These are phyloP conservation scores for Bubo blakistoni DNA, from an alignment of 2,113 vertebrate species.

Conservation along the genomic window DNA sequence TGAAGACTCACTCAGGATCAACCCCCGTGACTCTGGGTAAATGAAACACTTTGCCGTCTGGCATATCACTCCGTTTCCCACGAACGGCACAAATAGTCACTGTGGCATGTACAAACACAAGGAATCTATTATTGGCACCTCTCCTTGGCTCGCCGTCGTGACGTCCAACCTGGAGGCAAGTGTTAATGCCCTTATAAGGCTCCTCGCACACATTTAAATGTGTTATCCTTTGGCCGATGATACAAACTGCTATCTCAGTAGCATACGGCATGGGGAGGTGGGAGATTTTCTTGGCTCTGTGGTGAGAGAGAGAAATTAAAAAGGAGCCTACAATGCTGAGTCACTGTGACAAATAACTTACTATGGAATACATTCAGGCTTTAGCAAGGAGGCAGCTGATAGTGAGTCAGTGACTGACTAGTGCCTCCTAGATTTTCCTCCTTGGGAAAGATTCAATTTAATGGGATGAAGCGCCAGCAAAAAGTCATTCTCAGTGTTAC, in stretches of 20 bases:
- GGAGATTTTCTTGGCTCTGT: conserved; percentile 79
- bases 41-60: conserved; percentile 72
- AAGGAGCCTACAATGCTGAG: conserved; percentile 85
- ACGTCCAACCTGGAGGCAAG: conserved; percentile 77
- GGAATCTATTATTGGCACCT: conserved; percentile 74
- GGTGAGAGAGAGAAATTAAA: conserved; percentile 78
- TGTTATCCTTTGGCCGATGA: conserved; percentile 76
- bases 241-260: conserved; percentile 75
- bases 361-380: conserved; percentile 78
- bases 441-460: conserved; percentile 66
- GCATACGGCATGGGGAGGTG: conserved; percentile 79
- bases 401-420: conserved; percentile 76
- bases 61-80: conserved; percentile 70
- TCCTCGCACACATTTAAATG: conserved; percentile 72
- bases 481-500: conserved; percentile 50
- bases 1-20: conserved; percentile 2
- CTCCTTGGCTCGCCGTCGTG: conserved; percentile 73
- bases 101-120: conserved; percentile 62
- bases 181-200: conserved; percentile 78
- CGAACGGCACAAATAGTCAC: conserved; percentile 61
- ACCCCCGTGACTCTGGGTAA: conserved; percentile 63
- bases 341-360: conserved; percentile 80
- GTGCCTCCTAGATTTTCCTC: conserved; percentile 72
- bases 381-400: conserved; percentile 76
- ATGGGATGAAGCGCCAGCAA: conserved; percentile 52